Conservation (phyloP, 1,140 invertebrate species). For the Micrasema minimum region DNA sequence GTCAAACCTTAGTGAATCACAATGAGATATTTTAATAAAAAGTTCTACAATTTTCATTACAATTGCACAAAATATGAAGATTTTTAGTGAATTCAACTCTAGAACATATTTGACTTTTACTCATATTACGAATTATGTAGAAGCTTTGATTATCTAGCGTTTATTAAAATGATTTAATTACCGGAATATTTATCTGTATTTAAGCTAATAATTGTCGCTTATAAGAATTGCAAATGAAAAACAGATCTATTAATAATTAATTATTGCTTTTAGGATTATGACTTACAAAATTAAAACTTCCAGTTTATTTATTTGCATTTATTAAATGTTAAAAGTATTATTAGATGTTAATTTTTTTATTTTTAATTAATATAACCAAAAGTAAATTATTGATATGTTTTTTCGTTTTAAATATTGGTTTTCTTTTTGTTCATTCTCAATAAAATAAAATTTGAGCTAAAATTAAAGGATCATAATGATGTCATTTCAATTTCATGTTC, state of each 20-base stretch:
- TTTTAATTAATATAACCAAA: neutral
- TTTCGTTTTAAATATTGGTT: too few relatives aligned
- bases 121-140: conserved; percentile 26
- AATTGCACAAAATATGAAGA: conserved; percentile 31
- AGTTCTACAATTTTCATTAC: conserved; percentile 36
- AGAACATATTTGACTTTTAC: conserved; percentile 10
- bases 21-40: conserved; percentile 33
- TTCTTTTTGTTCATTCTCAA: too few relatives aligned
- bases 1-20: conserved; percentile 46
- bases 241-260: neutral
- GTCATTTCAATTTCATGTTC: too few relatives aligned
- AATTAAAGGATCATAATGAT: too few relatives aligned
- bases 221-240: conserved; percentile 2
- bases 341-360: conserved; percentile 10
- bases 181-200: conserved; percentile 11
- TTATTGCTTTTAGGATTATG: too few relatives aligned
- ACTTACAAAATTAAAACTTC: neutral
- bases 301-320: neutral
- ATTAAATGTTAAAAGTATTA: neutral
- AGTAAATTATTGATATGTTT: too few relatives aligned
- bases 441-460: too few relatives aligned
- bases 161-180: conserved; percentile 17
- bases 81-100: conserved; percentile 9
- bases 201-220: conserved; percentile 13
- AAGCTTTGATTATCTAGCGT: conserved; percentile 31